phyloP scores from a whole-genome alignment of 2,888 invertebrate genomes.

The Drosophila incognita region DNA sequence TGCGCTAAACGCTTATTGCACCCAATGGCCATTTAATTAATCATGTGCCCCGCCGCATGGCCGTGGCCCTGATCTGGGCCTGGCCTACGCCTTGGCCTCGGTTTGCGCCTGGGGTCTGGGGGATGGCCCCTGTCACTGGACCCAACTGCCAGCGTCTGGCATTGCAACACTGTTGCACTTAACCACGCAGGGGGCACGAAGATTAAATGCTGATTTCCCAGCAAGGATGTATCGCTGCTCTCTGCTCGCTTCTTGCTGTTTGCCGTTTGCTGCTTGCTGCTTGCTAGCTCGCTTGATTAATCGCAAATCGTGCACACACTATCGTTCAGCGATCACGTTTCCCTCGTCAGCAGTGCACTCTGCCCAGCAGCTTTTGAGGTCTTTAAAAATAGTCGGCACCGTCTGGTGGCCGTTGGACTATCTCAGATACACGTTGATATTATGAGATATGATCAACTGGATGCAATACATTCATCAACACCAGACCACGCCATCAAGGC shows the following conservation, averaged over 20 bases:
- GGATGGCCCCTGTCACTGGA: conserved; percentile 4
- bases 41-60: conserved; percentile 54
- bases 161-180: conserved; percentile 50
- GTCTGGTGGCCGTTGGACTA: conserved; percentile 10
- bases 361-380: conserved; percentile 31
- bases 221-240: conserved; percentile 57
- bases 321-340: conserved; percentile 75
- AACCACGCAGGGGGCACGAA: conserved; percentile 23
- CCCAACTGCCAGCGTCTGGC: conserved; percentile 10
- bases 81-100: neutral
- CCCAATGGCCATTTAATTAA: conserved; percentile 79
- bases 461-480: conserved; percentile 15
- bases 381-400: conserved; percentile 60
- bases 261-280: neutral
- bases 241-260: conserved; percentile 3
- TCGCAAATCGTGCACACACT: conserved; percentile 79
- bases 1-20: conserved; percentile 12
- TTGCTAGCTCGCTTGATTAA: conserved; percentile 66
- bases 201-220: conserved; percentile 75
- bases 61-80: conserved; percentile 9
- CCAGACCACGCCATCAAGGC: conserved; percentile 11
- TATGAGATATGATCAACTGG: conserved; percentile 24
- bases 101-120: neutral
- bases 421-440: conserved; percentile 40
- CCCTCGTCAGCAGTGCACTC: conserved; percentile 42